Evolutionary conservation across 2,797 vertebrate species (phyloP).

Genomic region (Scleropages formosus): DNA sequence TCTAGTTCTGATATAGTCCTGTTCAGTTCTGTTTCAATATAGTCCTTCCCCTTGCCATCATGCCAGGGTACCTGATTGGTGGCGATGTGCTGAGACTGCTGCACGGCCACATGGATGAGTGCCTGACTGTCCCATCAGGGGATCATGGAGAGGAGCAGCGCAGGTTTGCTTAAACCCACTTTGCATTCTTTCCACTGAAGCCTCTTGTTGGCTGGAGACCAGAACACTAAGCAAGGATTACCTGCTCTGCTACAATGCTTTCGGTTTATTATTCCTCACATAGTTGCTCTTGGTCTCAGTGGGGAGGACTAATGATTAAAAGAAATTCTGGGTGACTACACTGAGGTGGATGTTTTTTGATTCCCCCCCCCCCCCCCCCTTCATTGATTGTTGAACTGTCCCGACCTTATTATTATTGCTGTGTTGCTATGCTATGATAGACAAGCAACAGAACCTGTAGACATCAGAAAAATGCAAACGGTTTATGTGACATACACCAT

Average conservation of each 20-base stretch:
- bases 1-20: not conserved
- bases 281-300: not conserved
- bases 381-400: too few species aligned
- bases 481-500: not conserved
- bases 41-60: not conserved
- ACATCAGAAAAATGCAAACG: not conserved
- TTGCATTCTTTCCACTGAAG: not conserved
- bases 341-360: not conserved
- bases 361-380: too few species aligned
- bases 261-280: not conserved
- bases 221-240: not conserved
- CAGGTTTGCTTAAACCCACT: constrained; percentile 68
- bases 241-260: not conserved
- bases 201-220: constrained; percentile 12
- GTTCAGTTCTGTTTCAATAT: not conserved
- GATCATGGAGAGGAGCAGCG: constrained; percentile 90
- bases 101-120: constrained; percentile 95
- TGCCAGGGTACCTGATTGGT: constrained; percentile 87
- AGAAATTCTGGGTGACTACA: not conserved
- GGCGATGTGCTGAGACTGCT: constrained; percentile 89
- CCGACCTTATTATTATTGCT: too few species aligned
- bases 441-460: not conserved
- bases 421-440: too few species aligned
- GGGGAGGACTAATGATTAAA: not conserved
- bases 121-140: constrained; percentile 88